Conservation (phyloP, 2,113 vertebrate species). For the Perca fluviatilis region DNA sequence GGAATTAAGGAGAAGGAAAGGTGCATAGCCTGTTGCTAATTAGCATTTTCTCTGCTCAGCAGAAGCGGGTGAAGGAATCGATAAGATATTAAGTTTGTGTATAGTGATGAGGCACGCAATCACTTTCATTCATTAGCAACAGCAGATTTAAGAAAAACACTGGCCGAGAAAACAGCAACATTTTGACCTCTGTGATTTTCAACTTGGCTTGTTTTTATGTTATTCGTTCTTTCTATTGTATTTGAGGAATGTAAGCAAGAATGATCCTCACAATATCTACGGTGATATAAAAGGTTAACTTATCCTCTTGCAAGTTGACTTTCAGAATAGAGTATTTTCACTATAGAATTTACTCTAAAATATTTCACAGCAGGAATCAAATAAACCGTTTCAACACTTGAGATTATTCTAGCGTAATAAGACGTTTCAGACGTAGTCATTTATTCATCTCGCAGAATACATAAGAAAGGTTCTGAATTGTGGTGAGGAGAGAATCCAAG, state of each 20-base stretch:
- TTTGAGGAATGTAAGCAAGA: background rate
- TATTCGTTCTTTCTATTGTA: background rate
- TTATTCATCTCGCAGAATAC: background rate
- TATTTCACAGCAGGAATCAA: constrained; percentile 19
- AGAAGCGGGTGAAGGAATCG: constrained; percentile 87
- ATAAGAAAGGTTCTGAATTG: background rate
- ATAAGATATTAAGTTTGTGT: constrained; percentile 93
- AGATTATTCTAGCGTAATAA: constrained; percentile 4
- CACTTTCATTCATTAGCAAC: constrained; percentile 83
- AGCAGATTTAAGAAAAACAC: constrained; percentile 71
- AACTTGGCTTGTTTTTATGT: constrained; percentile 23
- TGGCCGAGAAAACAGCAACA: constrained; percentile 55
- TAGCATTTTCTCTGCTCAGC: constrained; percentile 96
- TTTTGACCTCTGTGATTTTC: constrained; percentile 55
- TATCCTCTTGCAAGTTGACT: constrained; percentile 3
- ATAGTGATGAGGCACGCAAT: constrained; percentile 88
- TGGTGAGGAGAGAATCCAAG: background rate
- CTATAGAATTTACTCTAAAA: background rate
- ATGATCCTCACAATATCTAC: background rate
- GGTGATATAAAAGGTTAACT: background rate
- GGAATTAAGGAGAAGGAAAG: constrained; percentile 80
- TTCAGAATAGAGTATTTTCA: background rate
- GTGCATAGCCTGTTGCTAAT: constrained; percentile 86
- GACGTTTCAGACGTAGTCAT: background rate
- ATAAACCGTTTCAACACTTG: background rate